Conservation (phyloP, 2,888 invertebrate genomes). For the Julus scanicus region DNA sequence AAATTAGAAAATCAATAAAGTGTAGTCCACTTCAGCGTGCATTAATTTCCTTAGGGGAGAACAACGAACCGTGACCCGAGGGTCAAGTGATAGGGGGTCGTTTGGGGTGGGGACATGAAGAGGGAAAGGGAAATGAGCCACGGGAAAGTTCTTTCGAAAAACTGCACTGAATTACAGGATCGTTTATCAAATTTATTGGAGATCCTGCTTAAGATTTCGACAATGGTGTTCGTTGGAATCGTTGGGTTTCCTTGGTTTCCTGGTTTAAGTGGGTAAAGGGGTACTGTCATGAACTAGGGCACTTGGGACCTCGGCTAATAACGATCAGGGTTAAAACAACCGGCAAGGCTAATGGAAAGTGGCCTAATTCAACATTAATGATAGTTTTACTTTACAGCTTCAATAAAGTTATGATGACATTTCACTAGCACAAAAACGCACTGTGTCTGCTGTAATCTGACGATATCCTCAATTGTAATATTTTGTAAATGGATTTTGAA, state of each 20-base stretch:
- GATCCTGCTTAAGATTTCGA: conserved; percentile 5
- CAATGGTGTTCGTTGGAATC: not conserved
- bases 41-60: conserved; percentile 39
- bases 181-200: conserved; percentile 44
- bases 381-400: too few relatives aligned
- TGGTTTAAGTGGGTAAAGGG: not conserved
- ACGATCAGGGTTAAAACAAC: too few relatives aligned
- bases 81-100: not conserved
- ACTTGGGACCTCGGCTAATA: too few relatives aligned
- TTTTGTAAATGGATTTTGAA: too few relatives aligned
- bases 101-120: not conserved
- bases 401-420: too few relatives aligned
- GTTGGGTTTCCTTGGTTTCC: not conserved
- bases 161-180: not conserved
- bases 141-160: not conserved
- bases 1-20: conserved; percentile 4
- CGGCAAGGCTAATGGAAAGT: too few relatives aligned
- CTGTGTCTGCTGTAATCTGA: too few relatives aligned
- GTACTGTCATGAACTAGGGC: not conserved
- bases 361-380: too few relatives aligned
- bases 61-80: not conserved
- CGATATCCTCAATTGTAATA: too few relatives aligned
- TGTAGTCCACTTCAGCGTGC: conserved; percentile 3
- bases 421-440: too few relatives aligned
- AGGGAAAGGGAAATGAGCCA: not conserved